Conservation (phyloP, 2,797 vertebrate species). For the Morelia viridis region DNA sequence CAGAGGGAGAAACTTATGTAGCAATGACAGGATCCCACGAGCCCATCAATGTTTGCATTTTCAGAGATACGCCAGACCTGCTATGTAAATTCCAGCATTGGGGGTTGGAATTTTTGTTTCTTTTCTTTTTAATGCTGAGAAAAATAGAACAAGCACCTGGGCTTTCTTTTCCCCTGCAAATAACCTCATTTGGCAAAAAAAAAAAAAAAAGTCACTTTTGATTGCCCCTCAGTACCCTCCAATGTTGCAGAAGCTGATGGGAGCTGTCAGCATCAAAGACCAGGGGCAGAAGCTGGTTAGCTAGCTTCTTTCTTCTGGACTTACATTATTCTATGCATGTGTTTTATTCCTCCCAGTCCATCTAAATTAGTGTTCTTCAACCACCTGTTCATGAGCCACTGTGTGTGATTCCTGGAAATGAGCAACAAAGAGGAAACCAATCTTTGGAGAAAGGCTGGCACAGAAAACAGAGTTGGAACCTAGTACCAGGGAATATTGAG, state of each 20-base stretch:
- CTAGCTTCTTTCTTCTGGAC: background rate
- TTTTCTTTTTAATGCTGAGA: background rate
- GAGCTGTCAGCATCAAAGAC: background rate
- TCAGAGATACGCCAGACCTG: background rate
- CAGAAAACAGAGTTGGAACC: too few relatives aligned
- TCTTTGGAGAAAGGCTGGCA: background rate
- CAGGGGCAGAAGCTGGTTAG: background rate
- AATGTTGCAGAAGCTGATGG: background rate
- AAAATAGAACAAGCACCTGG: background rate
- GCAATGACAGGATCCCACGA: background rate
- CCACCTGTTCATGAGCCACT: background rate
- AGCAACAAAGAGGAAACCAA: background rate
- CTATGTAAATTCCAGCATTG: background rate
- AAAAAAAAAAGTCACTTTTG: background rate
- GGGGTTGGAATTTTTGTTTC: background rate
- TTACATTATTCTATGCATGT: background rate
- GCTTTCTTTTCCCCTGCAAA: background rate
- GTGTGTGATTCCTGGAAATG: background rate
- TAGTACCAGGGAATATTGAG: too few relatives aligned
- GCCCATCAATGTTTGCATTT: background rate
- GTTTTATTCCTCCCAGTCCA: background rate
- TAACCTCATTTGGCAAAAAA: background rate
- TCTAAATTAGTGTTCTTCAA: background rate
- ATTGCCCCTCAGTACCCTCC: background rate
- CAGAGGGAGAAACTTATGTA: constrained; percentile 1